A percentile compares a stretch with the other conserved stretches of the same genome.
These are phyloP conservation scores for Polia nebulosa DNA, from an alignment of 2,888 invertebrate genomes.

Conservation along the genomic window DNA sequence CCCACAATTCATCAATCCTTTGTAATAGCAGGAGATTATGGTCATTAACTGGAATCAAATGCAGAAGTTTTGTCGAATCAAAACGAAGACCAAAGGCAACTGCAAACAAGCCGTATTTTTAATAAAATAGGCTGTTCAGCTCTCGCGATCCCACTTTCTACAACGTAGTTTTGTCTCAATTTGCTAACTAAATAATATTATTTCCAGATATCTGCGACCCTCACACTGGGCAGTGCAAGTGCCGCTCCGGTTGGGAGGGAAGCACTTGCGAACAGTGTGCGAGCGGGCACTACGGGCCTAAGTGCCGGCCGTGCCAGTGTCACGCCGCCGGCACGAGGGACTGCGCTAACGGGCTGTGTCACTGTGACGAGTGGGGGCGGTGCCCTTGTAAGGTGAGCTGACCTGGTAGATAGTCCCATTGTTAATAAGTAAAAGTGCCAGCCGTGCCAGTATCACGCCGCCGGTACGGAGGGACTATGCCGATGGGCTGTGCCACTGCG, in stretches of 20 bases:
- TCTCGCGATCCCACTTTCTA: not conserved
- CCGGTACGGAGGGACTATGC: conserved; percentile 92
- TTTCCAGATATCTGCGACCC: conserved; percentile 92
- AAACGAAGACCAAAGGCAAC: too few species aligned
- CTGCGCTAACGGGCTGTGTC: conserved; percentile 92
- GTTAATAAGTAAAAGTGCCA: conserved; percentile 91
- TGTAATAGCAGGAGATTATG: too few species aligned
- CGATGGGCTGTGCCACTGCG: conserved; percentile 93
- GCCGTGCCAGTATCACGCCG: conserved; percentile 95
- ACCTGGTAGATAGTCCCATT: not conserved
- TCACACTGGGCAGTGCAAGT: conserved; percentile 93
- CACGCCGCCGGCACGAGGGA: conserved; percentile 93
- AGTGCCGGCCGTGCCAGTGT: conserved; percentile 97
- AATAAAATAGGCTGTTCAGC: too few species aligned
- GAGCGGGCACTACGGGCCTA: conserved; percentile 96
- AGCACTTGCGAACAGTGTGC: conserved; percentile 96
- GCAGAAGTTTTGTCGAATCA: too few species aligned
- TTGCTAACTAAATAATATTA: not conserved
- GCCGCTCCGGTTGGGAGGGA: conserved; percentile 94
- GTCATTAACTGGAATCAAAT: too few species aligned
- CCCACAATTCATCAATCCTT: too few species aligned
- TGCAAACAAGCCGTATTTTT: too few species aligned
- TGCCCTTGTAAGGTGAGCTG: conserved; percentile 96
- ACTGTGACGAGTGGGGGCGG: conserved; percentile 94
- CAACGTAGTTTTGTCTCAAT: not conserved